phyloP scores from a whole-genome alignment of 1,140 invertebrate genomes.

The Tetraneura akinire region DNA sequence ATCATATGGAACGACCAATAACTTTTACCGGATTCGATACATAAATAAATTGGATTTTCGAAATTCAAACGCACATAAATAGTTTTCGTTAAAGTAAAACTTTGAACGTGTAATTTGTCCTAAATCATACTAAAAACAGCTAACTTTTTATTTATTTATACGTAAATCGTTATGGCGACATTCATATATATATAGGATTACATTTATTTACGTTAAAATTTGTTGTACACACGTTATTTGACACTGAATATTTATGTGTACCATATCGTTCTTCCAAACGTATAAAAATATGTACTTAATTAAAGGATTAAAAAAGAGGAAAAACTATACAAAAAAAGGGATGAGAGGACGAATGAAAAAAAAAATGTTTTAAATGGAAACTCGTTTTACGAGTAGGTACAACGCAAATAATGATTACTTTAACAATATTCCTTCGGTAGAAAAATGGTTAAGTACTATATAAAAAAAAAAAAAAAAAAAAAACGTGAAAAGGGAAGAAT shows the following conservation, averaged over 20 bases:
- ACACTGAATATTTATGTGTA: no score
- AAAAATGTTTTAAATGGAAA: neutral
- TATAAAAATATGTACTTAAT: neutral
- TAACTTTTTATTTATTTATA: neutral
- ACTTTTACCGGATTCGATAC: neutral
- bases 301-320: slow-evolving; percentile 19
- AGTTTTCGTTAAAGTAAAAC: neutral
- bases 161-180: neutral
- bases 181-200: neutral
- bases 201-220: neutral
- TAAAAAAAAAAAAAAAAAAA: neutral
- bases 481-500: neutral
- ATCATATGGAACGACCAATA: neutral
- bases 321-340: neutral
- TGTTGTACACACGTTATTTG: neutral
- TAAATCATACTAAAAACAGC: neutral
- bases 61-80: neutral
- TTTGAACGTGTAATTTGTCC: neutral
- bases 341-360: neutral
- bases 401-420: slow-evolving; percentile 5
- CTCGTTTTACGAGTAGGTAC: slow-evolving; percentile 31
- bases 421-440: neutral
- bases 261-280: no score
- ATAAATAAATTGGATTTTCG: slow-evolving; percentile 15
- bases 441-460: slow-evolving; percentile 15